A percentile compares a stretch with the other conserved stretches of the same genome.
Evolutionary conservation across 2,113 vertebrate genomes (phyloP).

Genomic region (Elephantulus edwardii): DNA sequence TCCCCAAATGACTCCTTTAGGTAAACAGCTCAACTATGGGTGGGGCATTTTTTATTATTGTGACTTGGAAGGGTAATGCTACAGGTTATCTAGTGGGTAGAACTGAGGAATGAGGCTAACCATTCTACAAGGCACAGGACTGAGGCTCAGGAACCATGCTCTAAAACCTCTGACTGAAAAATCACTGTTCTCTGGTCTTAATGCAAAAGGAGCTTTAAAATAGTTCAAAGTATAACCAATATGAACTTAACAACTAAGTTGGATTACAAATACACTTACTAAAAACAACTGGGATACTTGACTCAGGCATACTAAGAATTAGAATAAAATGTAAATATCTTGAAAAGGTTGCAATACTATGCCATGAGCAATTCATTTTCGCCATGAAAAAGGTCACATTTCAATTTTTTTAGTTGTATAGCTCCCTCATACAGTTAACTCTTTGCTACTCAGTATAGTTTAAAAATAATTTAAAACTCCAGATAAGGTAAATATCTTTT

Average conservation of each 20-base stretch:
- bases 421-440: neutral
- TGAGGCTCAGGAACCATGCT: neutral
- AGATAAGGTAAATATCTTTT: neutral
- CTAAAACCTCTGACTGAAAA: neutral
- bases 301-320: neutral
- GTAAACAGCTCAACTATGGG: neutral
- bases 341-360: neutral
- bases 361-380: slow-evolving; percentile 1
- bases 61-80: neutral
- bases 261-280: neutral
- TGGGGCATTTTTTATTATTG: neutral
- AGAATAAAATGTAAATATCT: slow-evolving; percentile 34
- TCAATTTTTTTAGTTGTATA: neutral
- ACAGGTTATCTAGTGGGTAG: neutral
- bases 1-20: neutral
- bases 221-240: neutral
- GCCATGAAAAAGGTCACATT: neutral
- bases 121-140: neutral
- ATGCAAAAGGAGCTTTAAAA: neutral
- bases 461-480: neutral
- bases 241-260: neutral
- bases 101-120: neutral
- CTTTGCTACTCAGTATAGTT: neutral
- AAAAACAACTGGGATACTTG: neutral
- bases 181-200: neutral